Evolutionary conservation across 2,797 vertebrate genomes (phyloP).

Genomic region (Notoglanidium macrostoma): DNA sequence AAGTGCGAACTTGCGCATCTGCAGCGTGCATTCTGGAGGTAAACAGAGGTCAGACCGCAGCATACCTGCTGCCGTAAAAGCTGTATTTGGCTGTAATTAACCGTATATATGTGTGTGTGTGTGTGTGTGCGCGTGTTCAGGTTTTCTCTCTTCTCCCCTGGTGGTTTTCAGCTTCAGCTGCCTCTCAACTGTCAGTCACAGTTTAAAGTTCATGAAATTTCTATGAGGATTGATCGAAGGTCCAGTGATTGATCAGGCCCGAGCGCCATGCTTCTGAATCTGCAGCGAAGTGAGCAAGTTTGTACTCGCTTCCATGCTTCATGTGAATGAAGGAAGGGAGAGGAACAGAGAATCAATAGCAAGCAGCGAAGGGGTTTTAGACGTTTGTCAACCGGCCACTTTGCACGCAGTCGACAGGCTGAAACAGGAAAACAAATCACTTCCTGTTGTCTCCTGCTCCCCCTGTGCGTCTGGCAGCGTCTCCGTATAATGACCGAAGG

Average conservation of each 20-base stretch:
- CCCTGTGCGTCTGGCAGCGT: slow-evolving; percentile 46
- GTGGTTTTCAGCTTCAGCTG: slow-evolving; percentile 56
- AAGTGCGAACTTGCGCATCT: slow-evolving; percentile 5
- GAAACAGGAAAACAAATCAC: slow-evolving; percentile 67
- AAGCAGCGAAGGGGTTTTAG: slow-evolving; percentile 49
- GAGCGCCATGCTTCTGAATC: slow-evolving; percentile 5
- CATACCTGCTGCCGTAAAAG: slow-evolving; percentile 51
- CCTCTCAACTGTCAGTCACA: slow-evolving; percentile 70
- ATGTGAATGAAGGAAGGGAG: slow-evolving; percentile 11
- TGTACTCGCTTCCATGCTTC: slow-evolving; percentile 16
- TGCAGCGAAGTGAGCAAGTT: neutral
- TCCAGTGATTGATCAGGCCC: slow-evolving; percentile 65
- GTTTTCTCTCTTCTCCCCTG: slow-evolving; percentile 56
- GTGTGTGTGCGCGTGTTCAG: slow-evolving; percentile 41
- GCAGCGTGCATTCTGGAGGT: slow-evolving; percentile 36
- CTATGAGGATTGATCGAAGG: slow-evolving; percentile 73
- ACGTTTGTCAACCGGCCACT: slow-evolving; percentile 61
- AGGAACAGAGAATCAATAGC: slow-evolving; percentile 61
- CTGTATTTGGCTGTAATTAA: slow-evolving; percentile 45
- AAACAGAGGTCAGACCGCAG: slow-evolving; percentile 47
- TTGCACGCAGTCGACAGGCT: slow-evolving; percentile 61
- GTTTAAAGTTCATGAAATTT: slow-evolving; percentile 80
- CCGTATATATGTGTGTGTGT: slow-evolving; percentile 43
- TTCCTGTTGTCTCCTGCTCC: slow-evolving; percentile 55
- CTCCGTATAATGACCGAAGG: slow-evolving; percentile 48